A percentile compares a stretch with the other conserved stretches of the same genome.
Conservation (phyloP, 2,797 vertebrate species). For the Danio albolineatus region DNA sequence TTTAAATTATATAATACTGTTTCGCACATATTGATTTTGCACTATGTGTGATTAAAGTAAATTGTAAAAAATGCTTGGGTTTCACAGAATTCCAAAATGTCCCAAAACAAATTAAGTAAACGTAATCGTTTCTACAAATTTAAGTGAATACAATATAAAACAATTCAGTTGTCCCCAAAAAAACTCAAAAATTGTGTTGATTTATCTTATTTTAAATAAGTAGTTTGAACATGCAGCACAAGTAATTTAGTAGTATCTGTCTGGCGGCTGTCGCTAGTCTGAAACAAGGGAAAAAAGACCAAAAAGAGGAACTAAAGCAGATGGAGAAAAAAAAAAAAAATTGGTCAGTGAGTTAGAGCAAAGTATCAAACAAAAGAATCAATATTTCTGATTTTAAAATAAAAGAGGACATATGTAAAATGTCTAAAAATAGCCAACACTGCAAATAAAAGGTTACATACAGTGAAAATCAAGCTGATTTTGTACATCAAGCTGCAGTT, state of each 20-base stretch:
- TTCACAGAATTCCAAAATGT: too few species aligned
- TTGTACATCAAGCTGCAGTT: background rate
- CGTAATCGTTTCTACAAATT: too few species aligned
- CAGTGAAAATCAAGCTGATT: background rate
- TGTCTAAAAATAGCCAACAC: background rate
- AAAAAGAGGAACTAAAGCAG: conserved; percentile 55
- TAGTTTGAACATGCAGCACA: too few species aligned
- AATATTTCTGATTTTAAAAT: background rate
- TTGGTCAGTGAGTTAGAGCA: background rate
- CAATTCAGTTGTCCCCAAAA: too few species aligned
- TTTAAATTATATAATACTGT: too few species aligned
- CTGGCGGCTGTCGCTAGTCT: background rate
- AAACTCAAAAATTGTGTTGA: too few species aligned
- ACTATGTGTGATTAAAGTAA: background rate
- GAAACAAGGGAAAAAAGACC: conserved; percentile 2
- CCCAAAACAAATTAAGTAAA: too few species aligned
- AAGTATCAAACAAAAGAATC: background rate
- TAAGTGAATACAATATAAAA: too few species aligned
- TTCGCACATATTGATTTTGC: background rate
- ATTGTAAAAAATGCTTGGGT: background rate
- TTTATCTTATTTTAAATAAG: too few species aligned
- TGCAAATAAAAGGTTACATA: background rate
- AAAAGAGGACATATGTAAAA: background rate
- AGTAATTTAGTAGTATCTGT: too few species aligned
- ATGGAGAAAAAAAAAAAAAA: conserved; percentile 18